Evolutionary conservation across 2,888 invertebrate genomes (phyloP).

Genomic region (Hecatera dysodea): DNA sequence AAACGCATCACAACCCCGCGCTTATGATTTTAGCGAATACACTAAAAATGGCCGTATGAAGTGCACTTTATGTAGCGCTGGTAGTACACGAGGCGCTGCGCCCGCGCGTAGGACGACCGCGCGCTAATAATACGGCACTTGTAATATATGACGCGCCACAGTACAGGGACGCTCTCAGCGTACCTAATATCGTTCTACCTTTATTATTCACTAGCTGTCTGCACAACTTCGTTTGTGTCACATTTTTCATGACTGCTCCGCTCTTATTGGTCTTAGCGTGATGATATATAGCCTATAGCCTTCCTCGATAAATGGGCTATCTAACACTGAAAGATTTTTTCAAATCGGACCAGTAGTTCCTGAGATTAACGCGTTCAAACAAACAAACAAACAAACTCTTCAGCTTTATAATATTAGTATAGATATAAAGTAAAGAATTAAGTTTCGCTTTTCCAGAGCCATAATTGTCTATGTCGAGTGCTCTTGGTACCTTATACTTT

Average conservation of each 20-base stretch:
- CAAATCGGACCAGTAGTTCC: too few relatives aligned
- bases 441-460: background rate
- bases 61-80: constrained; percentile 45
- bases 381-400: too few relatives aligned
- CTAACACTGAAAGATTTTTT: too few relatives aligned
- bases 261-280: too few relatives aligned
- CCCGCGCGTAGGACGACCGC: constrained; percentile 28
- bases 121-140: constrained; percentile 13
- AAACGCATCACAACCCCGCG: constrained; percentile 56
- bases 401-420: too few relatives aligned
- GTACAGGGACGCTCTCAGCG: background rate
- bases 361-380: too few relatives aligned
- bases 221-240: too few relatives aligned
- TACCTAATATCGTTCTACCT: background rate
- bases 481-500: background rate
- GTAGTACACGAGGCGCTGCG: background rate
- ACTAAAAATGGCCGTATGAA: constrained; percentile 45
- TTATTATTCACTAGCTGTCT: background rate
- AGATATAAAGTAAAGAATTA: background rate
- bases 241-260: too few relatives aligned
- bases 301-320: too few relatives aligned
- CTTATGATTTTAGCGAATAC: constrained; percentile 51
- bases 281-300: too few relatives aligned
- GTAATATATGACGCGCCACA: background rate
- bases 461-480: constrained; percentile 1